Conservation (phyloP, 2,888 invertebrate species). For the Thysanoteuthis rhombus region DNA sequence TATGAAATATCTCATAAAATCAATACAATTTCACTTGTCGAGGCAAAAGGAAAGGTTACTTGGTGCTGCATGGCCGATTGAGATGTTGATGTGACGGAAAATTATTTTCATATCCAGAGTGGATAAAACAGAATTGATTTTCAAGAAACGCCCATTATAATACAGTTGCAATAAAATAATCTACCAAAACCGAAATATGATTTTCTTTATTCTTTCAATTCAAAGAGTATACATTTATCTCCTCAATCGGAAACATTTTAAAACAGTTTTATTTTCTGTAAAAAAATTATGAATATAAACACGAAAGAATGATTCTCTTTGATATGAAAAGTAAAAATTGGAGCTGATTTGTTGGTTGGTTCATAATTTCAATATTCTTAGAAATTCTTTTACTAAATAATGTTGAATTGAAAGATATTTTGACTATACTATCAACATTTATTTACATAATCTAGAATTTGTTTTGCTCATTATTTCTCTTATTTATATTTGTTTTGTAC, state of each 20-base stretch:
- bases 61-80: neutral
- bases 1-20: neutral
- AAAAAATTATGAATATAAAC: neutral
- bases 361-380: neutral
- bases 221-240: neutral
- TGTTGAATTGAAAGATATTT: no score
- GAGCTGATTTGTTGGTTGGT: neutral
- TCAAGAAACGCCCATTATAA: neutral
- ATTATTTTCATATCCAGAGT: neutral
- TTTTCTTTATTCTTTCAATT: constrained; percentile 1
- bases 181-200: neutral
- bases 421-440: no score
- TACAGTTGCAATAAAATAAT: neutral
- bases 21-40: neutral
- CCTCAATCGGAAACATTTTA: neutral
- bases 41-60: neutral
- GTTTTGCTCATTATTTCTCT: no score
- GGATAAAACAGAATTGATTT: neutral
- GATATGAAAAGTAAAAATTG: neutral
- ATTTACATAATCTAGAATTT: no score
- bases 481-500: no score
- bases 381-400: no score
- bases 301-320: neutral
- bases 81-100: neutral
- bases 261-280: neutral